Conservation (phyloP, 2,113 vertebrate species). For the Camelus dromedarius region DNA sequence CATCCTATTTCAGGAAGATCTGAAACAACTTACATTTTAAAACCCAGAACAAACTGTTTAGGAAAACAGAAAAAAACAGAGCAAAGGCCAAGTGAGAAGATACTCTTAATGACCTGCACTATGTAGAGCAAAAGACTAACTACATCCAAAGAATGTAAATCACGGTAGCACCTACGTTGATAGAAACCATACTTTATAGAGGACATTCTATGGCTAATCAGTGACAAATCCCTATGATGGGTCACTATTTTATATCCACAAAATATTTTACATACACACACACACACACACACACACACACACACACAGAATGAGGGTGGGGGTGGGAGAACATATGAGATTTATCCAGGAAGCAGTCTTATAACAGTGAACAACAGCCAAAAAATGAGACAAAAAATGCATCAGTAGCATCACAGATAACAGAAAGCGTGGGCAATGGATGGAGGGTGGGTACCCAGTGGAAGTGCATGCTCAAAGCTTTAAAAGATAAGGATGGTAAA, state of each 20-base stretch:
- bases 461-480: neutral
- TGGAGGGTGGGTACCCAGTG: rapidly evolving
- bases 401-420: neutral
- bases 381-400: neutral
- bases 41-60: neutral
- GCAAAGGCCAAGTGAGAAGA: neutral
- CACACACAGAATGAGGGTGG: too few species aligned
- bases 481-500: neutral
- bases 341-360: neutral
- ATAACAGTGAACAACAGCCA: neutral
- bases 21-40: neutral
- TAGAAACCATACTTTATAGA: neutral
- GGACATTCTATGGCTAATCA: neutral
- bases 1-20: neutral
- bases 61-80: neutral
- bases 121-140: neutral
- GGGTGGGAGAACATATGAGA: neutral
- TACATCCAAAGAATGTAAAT: neutral
- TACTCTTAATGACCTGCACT: neutral
- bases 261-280: neutral
- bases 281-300: too few species aligned
- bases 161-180: neutral
- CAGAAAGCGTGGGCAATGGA: neutral
- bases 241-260: neutral
- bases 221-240: neutral